Conservation (phyloP, 2,888 invertebrate species). For the Cephus sareptanus region DNA sequence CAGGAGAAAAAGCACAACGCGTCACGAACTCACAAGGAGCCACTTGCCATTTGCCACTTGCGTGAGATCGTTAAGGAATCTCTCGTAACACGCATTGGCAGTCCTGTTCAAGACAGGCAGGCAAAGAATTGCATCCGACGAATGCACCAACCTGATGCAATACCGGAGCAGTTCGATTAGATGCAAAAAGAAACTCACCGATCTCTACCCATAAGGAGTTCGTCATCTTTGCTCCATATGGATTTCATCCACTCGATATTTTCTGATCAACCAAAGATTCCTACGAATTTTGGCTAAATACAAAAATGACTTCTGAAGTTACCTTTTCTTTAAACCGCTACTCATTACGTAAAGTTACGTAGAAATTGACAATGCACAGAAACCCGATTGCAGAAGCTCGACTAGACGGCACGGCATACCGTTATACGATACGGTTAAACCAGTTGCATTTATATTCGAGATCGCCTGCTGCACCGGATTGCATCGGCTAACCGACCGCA, state of each 20-base stretch:
- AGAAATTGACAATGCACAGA: background rate
- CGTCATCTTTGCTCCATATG: too few species aligned
- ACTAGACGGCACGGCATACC: background rate
- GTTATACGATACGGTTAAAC: background rate
- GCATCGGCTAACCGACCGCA: constrained; percentile 5
- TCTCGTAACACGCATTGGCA: background rate
- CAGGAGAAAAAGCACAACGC: background rate
- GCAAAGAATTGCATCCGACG: background rate
- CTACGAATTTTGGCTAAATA: too few species aligned
- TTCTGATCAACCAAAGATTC: too few species aligned
- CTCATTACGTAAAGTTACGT: background rate
- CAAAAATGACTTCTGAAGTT: background rate
- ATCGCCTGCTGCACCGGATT: background rate
- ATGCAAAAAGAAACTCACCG: background rate
- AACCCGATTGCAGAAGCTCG: background rate
- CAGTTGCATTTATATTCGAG: constrained; percentile 4
- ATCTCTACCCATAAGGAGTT: too few species aligned
- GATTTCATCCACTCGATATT: too few species aligned
- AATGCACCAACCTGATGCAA: background rate
- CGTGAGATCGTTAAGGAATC: background rate
- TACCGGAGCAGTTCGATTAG: background rate
- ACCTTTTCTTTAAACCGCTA: too few species aligned
- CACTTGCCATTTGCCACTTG: background rate
- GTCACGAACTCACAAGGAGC: background rate
- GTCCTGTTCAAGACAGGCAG: background rate